A percentile compares a stretch with the other conserved stretches of the same genome.
Evolutionary conservation across 2,113 vertebrate genomes (phyloP).

Genomic region (Setophaga coronata): DNA sequence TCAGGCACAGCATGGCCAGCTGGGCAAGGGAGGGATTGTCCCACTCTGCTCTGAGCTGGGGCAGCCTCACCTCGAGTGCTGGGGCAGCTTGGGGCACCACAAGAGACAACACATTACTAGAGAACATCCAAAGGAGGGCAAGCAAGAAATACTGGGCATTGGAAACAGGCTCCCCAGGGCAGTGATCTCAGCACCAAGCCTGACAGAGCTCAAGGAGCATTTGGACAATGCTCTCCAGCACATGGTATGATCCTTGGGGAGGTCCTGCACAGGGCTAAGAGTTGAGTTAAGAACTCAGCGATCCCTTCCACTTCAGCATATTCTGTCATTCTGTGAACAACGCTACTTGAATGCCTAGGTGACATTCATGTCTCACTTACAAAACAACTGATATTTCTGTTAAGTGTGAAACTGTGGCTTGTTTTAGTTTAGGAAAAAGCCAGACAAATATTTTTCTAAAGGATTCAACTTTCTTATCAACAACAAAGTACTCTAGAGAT

Average conservation of each 20-base stretch:
- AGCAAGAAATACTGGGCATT: neutral
- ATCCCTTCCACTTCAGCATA: neutral
- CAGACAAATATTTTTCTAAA: neutral
- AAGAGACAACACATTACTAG: neutral
- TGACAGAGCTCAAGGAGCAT: neutral
- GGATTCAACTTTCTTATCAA: neutral
- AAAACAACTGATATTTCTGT: neutral
- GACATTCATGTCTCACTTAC: neutral
- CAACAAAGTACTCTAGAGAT: neutral
- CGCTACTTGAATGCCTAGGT: neutral
- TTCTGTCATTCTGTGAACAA: neutral
- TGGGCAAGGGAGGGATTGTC: neutral
- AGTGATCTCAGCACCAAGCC: neutral
- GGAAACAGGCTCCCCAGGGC: neutral
- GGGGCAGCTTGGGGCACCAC: rapidly evolving
- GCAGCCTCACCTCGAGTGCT: rapidly evolving
- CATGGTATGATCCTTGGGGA: too few species aligned
- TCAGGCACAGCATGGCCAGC: neutral
- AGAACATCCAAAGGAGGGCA: too few species aligned
- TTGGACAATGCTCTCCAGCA: neutral
- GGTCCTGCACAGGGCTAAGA: neutral
- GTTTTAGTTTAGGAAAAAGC: neutral
- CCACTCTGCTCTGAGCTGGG: neutral
- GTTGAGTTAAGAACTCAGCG: too few species aligned
- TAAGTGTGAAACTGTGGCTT: neutral